phyloP scores from a whole-genome alignment of 2,888 invertebrate species.

The Drosophila cognata region DNA sequence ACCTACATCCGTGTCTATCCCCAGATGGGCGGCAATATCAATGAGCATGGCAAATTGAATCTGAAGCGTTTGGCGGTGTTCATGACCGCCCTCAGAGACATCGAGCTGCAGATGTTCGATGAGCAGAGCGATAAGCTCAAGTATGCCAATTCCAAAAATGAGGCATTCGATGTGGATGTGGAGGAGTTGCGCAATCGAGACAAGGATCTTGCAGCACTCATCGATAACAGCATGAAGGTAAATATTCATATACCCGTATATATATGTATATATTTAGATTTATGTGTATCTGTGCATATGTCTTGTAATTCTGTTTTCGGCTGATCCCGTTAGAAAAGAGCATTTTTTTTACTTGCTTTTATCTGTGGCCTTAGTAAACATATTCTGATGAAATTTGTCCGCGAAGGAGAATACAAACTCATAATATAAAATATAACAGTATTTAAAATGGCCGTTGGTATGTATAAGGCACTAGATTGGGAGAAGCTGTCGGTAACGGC shows the following conservation, averaged over 20 bases:
- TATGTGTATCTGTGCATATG: neutral
- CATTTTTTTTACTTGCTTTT: too few relatives aligned
- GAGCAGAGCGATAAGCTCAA: conserved; percentile 92
- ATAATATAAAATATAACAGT: too few relatives aligned
- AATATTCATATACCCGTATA: neutral
- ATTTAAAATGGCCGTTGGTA: too few relatives aligned
- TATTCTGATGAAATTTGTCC: too few relatives aligned
- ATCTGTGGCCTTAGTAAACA: too few relatives aligned
- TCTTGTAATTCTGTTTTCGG: too few relatives aligned
- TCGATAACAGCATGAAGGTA: conserved; percentile 80
- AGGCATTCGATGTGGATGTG: conserved; percentile 82
- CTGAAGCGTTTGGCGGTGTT: conserved; percentile 94
- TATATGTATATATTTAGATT: neutral
- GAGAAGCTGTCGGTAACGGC: too few relatives aligned
- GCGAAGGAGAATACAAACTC: too few relatives aligned
- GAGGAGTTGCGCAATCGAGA: conserved; percentile 62
- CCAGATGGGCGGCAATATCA: conserved; percentile 96
- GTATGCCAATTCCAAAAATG: conserved; percentile 91
- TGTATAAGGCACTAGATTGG: too few relatives aligned
- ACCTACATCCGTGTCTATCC: conserved; percentile 95
- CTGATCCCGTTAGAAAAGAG: too few relatives aligned
- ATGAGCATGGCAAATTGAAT: conserved; percentile 94
- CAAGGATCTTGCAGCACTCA: conserved; percentile 78
- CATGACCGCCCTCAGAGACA: conserved; percentile 90
- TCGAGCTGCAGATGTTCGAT: conserved; percentile 91